Base-by-base conservation (phyloP, 1,140 invertebrate genomes). In the Anastrepha ludens region DNA sequence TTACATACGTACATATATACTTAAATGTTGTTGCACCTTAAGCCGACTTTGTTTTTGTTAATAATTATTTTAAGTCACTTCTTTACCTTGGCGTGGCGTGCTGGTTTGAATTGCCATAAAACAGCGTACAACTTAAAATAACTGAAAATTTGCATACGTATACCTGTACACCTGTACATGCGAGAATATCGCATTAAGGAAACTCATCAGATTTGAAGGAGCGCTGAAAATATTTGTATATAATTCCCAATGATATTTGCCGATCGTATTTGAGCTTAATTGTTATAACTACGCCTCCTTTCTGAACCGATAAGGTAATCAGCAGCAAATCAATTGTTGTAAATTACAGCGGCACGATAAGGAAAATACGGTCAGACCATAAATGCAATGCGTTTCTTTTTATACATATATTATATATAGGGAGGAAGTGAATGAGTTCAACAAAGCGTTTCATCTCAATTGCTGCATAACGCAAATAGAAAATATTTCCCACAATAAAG, bases 391-490 rank as follows among this genome's bases (percentile, higher is more conserved):
- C 55, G 17, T 62, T 17, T 55, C 6, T 55, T 62, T 8, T 62
- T 62, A 62, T 62, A n/a, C 17, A 62, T 62, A n/a, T 62, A 62
- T n/a, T 62, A 62, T 62, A 4, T 62, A n/a, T 17, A 60, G 58
- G 29, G 50, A 58, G 58, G 58, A 60, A 85, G 58, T 85, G 81
- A 85, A 6, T n/a, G 15, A 58, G 44, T 85, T 20, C 50, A 85
- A 85, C n/a, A 85, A 85, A 85, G 81, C 81, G 9, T 85, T 85
- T 85, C 39, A 58, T 85, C 20, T 58, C 29, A 74, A 74, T 44
- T 74, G 67, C 41, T 47, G 50, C 50, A 55, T 55, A 74, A 74
- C 17, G 41, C 41, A 74, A 74, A 44, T 74, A 41, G 67, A 4
- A 74, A 4, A 74, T 41, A 74, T 74, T 47, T 47, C 15, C 17